Evolutionary conservation across 2,797 vertebrate species (phyloP).

Genomic region (Hybognathus amarus): DNA sequence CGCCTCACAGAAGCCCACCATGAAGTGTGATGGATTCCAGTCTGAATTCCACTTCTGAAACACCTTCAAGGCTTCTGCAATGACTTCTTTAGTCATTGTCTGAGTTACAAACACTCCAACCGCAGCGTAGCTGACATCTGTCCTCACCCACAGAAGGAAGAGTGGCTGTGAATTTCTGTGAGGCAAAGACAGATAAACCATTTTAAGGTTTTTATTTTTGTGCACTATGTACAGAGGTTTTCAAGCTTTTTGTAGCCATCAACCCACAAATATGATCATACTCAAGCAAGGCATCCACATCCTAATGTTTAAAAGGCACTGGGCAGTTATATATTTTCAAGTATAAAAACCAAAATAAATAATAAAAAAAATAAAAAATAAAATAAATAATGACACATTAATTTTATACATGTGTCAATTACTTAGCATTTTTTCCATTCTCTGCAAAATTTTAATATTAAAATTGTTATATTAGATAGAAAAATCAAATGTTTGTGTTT

Average conservation of each 20-base stretch:
- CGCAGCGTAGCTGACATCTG: conserved; percentile 2
- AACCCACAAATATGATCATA: background rate
- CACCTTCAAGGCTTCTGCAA: conserved; percentile 42
- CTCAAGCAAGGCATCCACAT: background rate
- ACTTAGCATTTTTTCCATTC: background rate
- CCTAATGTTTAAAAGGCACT: background rate
- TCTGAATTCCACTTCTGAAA: conserved; percentile 43
- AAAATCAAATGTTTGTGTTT: background rate
- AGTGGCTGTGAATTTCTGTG: background rate
- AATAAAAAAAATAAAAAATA: too few species aligned
- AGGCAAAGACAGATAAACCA: background rate
- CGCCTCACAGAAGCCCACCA: conserved; percentile 13
- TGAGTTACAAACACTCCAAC: conserved; percentile 35
- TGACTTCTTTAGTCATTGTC: conserved; percentile 25
- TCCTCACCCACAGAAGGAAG: conserved; percentile 15
- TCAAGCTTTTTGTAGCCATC: background rate
- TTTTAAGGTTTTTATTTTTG: background rate
- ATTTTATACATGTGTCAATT: background rate
- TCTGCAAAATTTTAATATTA: background rate
- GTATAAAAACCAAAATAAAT: background rate
- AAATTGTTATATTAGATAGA: background rate
- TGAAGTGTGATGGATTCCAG: conserved; percentile 33
- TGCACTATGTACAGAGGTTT: too few species aligned
- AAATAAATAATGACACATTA: background rate
- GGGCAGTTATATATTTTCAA: background rate